These are phyloP conservation scores for Phrynocephalus forsythii DNA, from an alignment of 2,797 vertebrate species.

Conservation along the genomic window DNA sequence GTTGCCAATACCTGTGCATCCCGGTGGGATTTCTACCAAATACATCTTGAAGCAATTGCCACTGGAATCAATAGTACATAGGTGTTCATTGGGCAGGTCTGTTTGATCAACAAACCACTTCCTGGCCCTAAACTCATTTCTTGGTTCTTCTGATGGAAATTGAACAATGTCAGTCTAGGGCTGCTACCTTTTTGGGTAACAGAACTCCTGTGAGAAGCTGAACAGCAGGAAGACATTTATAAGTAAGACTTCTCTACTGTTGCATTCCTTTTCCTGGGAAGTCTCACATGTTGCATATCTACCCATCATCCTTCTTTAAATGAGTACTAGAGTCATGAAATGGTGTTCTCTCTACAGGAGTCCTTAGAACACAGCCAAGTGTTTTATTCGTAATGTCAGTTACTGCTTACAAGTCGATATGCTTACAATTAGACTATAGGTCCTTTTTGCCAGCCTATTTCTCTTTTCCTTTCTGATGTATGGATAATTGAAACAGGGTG, in stretches of 20 bases:
- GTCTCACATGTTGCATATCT: neutral
- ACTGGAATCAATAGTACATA: neutral
- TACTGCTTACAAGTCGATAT: neutral
- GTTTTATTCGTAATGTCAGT: neutral
- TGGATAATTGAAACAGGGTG: neutral
- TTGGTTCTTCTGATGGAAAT: neutral
- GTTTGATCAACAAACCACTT: neutral
- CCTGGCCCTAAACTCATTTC: neutral
- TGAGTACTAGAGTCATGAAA: neutral
- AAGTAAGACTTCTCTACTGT: neutral
- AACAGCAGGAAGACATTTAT: neutral
- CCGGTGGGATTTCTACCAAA: neutral
- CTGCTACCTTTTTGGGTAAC: too few relatives aligned
- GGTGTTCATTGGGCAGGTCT: neutral
- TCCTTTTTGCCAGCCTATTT: neutral
- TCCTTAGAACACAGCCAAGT: neutral
- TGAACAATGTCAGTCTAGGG: neutral
- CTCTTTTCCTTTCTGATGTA: neutral
- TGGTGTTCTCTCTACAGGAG: neutral
- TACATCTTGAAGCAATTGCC: neutral
- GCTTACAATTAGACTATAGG: neutral
- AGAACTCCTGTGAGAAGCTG: neutral
- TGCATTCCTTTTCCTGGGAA: neutral
- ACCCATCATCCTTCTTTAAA: neutral
- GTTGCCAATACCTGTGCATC: neutral